phyloP scores from a whole-genome alignment of 1,140 invertebrate species.

The Akabosia matsudoensis region DNA sequence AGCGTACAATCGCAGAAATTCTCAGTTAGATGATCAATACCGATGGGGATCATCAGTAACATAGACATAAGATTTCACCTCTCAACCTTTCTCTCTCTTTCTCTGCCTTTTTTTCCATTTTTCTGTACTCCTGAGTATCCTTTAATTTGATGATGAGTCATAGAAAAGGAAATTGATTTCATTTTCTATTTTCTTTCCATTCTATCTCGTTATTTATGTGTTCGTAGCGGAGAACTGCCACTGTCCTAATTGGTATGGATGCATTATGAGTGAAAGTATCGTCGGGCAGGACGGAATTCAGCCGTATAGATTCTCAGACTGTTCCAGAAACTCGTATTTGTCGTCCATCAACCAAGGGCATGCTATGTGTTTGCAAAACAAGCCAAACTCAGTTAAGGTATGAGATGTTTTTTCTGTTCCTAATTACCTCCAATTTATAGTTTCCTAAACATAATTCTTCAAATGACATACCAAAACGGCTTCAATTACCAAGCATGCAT shows the following conservation, averaged over 20 bases:
- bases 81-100: not conserved
- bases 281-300: conserved; percentile 85
- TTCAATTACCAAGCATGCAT: too few relatives aligned
- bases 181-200: conserved; percentile 27
- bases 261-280: conserved; percentile 86
- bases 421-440: not conserved
- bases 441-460: too few relatives aligned
- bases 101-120: not conserved
- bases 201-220: conserved; percentile 39
- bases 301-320: conserved; percentile 62
- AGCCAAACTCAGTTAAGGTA: conserved; percentile 77
- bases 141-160: conserved; percentile 12
- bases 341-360: conserved; percentile 56
- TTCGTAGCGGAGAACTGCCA: conserved; percentile 66
- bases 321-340: conserved; percentile 31
- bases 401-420: not conserved
- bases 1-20: too few relatives aligned
- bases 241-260: conserved; percentile 90
- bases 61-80: too few relatives aligned
- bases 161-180: conserved; percentile 13
- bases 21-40: too few relatives aligned
- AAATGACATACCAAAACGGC: too few relatives aligned
- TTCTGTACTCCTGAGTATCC: not conserved
- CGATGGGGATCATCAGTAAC: too few relatives aligned
- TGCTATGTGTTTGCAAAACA: conserved; percentile 82